Evolutionary conservation across 2,113 vertebrate species (phyloP).

Genomic region (Otolemur garnettii): DNA sequence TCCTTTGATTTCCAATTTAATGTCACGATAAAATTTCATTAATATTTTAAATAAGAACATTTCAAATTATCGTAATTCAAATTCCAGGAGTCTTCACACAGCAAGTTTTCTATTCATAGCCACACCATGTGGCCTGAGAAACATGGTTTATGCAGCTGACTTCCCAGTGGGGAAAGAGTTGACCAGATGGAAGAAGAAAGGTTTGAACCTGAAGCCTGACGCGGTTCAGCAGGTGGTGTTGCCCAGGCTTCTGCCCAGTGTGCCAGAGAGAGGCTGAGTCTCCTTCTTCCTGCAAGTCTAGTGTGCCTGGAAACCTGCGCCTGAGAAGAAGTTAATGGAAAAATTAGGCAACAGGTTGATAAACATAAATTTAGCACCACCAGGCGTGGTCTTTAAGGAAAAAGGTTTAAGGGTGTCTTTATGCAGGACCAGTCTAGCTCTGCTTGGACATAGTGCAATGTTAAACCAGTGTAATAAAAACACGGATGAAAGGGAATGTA

Average conservation of each 20-base stretch:
- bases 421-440: not conserved
- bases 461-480: not conserved
- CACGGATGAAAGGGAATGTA: not conserved
- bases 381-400: not conserved
- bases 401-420: not conserved
- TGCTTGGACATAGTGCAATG: not conserved
- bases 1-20: not conserved
- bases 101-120: not conserved
- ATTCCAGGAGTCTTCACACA: not conserved
- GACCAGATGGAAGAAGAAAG: not conserved
- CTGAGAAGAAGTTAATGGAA: not conserved
- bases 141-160: not conserved
- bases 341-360: not conserved
- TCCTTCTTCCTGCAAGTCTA: not conserved
- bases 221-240: not conserved
- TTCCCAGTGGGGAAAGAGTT: not conserved
- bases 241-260: not conserved
- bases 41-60: conserved; percentile 18
- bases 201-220: not conserved
- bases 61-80: conserved; percentile 1
- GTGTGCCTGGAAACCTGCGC: not conserved
- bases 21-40: not conserved
- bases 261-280: not conserved
- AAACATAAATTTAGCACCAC: not conserved
- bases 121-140: not conserved